phyloP scores from a whole-genome alignment of 2,113 vertebrate species.

The Melanerpes formicivorus region DNA sequence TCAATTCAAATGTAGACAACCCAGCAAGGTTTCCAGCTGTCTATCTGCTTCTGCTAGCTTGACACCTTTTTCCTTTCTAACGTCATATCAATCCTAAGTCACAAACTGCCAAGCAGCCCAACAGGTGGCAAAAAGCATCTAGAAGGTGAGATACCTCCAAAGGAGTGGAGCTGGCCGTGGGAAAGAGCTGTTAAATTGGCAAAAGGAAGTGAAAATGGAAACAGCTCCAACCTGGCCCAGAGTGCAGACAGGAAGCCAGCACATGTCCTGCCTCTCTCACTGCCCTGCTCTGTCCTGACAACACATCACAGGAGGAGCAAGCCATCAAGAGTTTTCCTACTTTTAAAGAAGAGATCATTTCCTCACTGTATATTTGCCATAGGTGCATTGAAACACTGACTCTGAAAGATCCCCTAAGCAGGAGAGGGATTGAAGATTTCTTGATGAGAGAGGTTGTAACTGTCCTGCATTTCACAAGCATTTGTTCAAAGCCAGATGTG shows the following conservation, averaged over 20 bases:
- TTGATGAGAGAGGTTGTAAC: background rate
- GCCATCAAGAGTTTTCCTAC: background rate
- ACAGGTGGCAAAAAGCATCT: slow-evolving; percentile 58
- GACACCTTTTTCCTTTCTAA: slow-evolving; percentile 18
- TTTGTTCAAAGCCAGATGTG: background rate
- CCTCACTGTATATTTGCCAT: background rate
- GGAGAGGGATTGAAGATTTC: background rate
- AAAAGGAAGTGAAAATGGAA: slow-evolving; percentile 76
- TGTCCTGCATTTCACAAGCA: background rate
- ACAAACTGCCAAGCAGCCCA: slow-evolving; percentile 35
- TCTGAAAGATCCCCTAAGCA: background rate
- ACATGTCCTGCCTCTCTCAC: background rate
- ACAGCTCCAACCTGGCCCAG: background rate
- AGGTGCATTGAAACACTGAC: background rate
- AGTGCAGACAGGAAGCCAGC: background rate
- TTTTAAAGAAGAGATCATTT: background rate
- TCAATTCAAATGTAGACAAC: background rate
- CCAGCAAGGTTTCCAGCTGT: background rate
- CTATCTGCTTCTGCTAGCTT: background rate
- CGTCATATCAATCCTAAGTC: background rate
- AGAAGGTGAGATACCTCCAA: slow-evolving; percentile 58
- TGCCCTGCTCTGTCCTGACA: background rate
- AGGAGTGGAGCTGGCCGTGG: slow-evolving; percentile 40
- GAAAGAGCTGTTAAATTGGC: slow-evolving; percentile 65
- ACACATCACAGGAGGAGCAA: background rate